These are phyloP conservation scores for Eleginops maclovinus DNA, from an alignment of 2,113 vertebrate species.

Conservation along the genomic window DNA sequence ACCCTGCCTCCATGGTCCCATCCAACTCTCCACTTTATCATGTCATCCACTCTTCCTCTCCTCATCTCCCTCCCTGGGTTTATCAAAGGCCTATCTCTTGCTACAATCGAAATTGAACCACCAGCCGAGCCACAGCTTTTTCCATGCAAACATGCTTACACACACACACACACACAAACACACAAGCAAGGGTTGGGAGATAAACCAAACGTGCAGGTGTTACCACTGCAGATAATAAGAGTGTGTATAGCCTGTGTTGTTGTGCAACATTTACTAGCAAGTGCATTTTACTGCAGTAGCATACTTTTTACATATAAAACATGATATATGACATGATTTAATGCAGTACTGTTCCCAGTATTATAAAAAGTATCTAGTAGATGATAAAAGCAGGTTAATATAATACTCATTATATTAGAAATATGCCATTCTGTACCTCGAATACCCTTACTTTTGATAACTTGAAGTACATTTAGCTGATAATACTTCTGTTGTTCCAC, in stretches of 20 bases:
- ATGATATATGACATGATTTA: too few relatives aligned
- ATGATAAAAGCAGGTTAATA: too few relatives aligned
- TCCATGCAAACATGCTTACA: not conserved
- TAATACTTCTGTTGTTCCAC: too few relatives aligned
- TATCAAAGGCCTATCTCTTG: slow-evolving; percentile 16
- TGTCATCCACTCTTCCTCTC: slow-evolving; percentile 24
- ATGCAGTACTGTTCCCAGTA: too few relatives aligned
- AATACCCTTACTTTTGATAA: too few relatives aligned
- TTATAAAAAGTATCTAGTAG: too few relatives aligned
- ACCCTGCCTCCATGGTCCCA: slow-evolving; percentile 23
- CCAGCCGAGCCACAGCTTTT: slow-evolving; percentile 22
- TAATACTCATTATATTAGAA: too few relatives aligned
- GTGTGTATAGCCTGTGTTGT: not conserved
- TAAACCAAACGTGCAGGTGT: not conserved
- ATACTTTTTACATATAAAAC: too few relatives aligned
- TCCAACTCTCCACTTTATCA: slow-evolving; percentile 32
- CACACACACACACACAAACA: not conserved
- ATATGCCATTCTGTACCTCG: too few relatives aligned
- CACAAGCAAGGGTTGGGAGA: not conserved
- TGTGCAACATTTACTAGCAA: too few relatives aligned
- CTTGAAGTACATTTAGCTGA: too few relatives aligned
- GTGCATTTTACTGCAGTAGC: too few relatives aligned
- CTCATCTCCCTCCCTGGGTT: slow-evolving; percentile 13
- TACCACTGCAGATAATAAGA: slow-evolving; percentile 30
- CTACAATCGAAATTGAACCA: slow-evolving; percentile 32